Evolutionary conservation across 2,797 vertebrate genomes (phyloP).

Genomic region (Lacerta bilineata): DNA sequence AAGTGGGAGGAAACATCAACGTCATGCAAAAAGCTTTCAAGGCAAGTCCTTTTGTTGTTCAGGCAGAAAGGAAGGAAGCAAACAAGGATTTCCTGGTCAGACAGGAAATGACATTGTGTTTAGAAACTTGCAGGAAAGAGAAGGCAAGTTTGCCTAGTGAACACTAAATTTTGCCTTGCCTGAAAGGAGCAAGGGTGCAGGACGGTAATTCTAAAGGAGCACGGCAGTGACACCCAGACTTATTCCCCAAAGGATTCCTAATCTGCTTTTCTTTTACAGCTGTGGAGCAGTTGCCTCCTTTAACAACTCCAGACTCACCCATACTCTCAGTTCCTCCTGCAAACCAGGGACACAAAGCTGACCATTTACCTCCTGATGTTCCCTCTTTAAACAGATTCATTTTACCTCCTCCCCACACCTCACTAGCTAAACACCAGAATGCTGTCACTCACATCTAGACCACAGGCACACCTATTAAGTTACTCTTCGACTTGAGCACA

Average conservation of each 20-base stretch:
- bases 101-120: conserved; percentile 79
- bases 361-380: not conserved
- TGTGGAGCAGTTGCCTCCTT: too few species aligned
- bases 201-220: too few species aligned
- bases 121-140: conserved; percentile 39
- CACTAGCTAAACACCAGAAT: not conserved
- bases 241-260: not conserved
- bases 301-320: not conserved
- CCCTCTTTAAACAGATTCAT: not conserved
- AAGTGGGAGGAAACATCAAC: conserved; percentile 26
- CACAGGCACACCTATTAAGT: not conserved
- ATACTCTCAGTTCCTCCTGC: not conserved
- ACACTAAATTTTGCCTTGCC: conserved; percentile 34
- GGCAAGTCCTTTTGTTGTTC: conserved; percentile 50
- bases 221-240: not conserved
- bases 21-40: conserved; percentile 41
- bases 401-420: too few species aligned
- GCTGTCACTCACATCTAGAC: not conserved
- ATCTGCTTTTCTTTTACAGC: not conserved
- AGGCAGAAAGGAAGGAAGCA: conserved; percentile 71
- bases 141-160: conserved; percentile 78
- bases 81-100: conserved; percentile 81
- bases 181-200: not conserved
- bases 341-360: not conserved
- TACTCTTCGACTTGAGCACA: fast-evolving